These are phyloP conservation scores for Ischnus inquisitorius DNA, from an alignment of 2,888 invertebrate genomes.

Conservation along the genomic window DNA sequence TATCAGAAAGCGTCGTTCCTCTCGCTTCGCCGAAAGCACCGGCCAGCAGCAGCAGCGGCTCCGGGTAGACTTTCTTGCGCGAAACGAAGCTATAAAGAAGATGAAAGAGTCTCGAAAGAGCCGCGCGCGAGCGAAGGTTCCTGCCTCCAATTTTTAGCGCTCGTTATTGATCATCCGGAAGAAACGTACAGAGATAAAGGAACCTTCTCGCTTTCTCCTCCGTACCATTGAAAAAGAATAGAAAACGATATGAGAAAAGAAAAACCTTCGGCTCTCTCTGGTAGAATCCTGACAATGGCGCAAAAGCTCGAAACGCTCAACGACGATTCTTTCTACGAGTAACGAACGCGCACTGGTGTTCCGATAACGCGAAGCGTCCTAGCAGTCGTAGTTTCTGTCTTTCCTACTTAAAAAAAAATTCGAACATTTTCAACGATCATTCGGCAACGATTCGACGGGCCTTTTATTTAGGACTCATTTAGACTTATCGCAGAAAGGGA, in stretches of 20 bases:
- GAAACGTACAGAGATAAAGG: slow-evolving; percentile 51
- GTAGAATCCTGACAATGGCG: slow-evolving; percentile 17
- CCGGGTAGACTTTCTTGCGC: slow-evolving; percentile 17
- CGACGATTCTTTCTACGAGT: background rate
- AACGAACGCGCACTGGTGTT: background rate
- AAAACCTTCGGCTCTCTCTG: background rate
- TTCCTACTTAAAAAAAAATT: background rate
- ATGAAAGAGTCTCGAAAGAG: slow-evolving; percentile 60
- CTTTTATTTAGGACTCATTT: background rate
- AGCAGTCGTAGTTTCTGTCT: background rate
- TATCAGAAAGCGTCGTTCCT: slow-evolving; percentile 51
- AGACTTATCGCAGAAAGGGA: background rate
- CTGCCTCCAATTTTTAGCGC: slow-evolving; percentile 65
- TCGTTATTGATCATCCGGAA: slow-evolving; percentile 68
- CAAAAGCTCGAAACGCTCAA: slow-evolving; percentile 6
- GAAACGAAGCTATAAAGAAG: slow-evolving; percentile 54
- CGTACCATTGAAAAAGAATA: slow-evolving; percentile 13
- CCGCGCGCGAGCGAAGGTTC: slow-evolving; percentile 54
- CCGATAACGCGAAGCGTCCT: background rate
- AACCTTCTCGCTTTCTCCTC: background rate
- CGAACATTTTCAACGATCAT: background rate
- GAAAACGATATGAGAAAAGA: slow-evolving; percentile 23
- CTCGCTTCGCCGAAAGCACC: slow-evolving; percentile 30
- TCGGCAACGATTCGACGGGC: background rate
- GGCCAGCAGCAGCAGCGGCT: background rate